Evolutionary conservation across 2,888 invertebrate genomes (phyloP), one percentile per base, ranked within the genome.

Genomic region (Acleris holmiana): DNA sequence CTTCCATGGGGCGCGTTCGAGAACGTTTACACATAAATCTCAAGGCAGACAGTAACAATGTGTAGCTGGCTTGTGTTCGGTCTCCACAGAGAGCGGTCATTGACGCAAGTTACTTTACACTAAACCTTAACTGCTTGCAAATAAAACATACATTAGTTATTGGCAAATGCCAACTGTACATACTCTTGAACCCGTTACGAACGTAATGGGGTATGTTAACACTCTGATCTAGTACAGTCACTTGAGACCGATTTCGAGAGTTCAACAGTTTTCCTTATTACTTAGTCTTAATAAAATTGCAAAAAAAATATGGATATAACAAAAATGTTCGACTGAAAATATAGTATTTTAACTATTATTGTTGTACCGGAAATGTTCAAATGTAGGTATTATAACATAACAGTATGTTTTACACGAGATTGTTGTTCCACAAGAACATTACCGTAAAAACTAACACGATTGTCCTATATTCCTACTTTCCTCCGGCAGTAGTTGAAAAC

Each of bases 1-100:
- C 49, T 65, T 59, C 29, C 59, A 35, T 44, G 48, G 48, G 49
- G 48, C 55, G 54, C 59, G 55, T 60, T 55, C 50, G 54, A 65
- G 73, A 77, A 75, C 74, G 71, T 70, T 64, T 48, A 35, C 67
- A 70, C 73, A 80, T 82, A 82, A 82, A 82, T 82, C 78, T 78
- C 46, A 49, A 67, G 61, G 66, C 67, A 73, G 77, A 76, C 80
- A 76, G 77, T 78, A 77, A 80, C 78, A 76, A 76, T 77, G 77
- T 81, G 78, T 77, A 74, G 74, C 76, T 69, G 69, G 74, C 75
- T 73, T 75, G 76, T 77, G 60, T 61, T 65, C 60, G 55, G 55
- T 60, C 50, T 55, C 55, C 59, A 5, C 59, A 18, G 48, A 46
- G 47, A 19, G 25, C n/a, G 41, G 44, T 35, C 49, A 21, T 15